Evolutionary conservation across 2,888 invertebrate genomes (phyloP), one percentile per base, ranked within the genome.

Genomic region (Cataglyphis livida): DNA sequence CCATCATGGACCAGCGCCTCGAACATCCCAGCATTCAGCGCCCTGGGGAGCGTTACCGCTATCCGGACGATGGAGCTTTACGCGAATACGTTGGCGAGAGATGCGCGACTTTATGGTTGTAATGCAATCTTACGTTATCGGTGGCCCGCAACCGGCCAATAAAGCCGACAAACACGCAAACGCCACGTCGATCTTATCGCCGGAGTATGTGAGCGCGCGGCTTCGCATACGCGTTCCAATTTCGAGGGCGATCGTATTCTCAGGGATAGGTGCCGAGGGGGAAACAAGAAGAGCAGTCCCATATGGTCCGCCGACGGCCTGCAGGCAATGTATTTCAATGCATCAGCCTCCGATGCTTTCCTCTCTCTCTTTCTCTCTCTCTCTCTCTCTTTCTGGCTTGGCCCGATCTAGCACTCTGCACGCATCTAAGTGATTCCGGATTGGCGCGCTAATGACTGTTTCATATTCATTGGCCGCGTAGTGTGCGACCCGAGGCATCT

Each of bases 391-490:
- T 54, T 76, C 18, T 62, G n/a, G 51, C 57, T 62, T 78, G 54
- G 28, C 48, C 68, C 18, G 18, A 81, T 59, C 81, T 81, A 75
- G 64, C 44, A 81, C 66, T 79, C 78, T 61, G 76, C 79, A 84
- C 78, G 73, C 75, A 83, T 83, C 85, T 88, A 91, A 91, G 90
- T 92, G 89, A 91, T 90, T 92, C 89, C 85, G 84, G 86, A 91
- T 92, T 90, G 91, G 85, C 84, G 87, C 86, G 82, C 88, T 91
- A 90, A 91, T 90, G 90, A 91, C 91, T 91, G 91, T 91, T 91
- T 91, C 91, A 90, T 91, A 91, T 91, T 91, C 91, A 91, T 91
- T 90, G 89, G 85, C 57, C 75, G 84, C 84, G 48, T 65, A 71
- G 85, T 61, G 82, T 76, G 84, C 84, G 73, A 70, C 84, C 82